phyloP scores from a whole-genome alignment of 2,797 vertebrate genomes.

The Anas georgica region DNA sequence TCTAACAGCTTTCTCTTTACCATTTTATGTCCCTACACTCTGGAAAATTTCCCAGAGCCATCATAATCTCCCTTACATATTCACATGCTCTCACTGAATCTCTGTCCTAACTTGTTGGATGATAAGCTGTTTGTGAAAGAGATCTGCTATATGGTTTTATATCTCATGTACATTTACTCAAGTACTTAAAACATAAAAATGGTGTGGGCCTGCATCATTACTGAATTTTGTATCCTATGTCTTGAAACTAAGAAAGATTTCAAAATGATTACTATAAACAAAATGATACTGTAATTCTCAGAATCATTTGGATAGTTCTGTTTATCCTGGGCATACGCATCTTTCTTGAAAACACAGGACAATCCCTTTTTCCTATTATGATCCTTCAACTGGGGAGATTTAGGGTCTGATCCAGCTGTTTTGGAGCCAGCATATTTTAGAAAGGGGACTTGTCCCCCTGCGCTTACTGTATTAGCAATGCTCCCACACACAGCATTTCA shows the following conservation, averaged over 20 bases:
- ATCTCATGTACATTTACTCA: neutral
- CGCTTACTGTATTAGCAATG: neutral
- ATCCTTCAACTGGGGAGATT: neutral
- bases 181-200: neutral
- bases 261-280: neutral
- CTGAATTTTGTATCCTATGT: neutral
- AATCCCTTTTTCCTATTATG: neutral
- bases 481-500: neutral
- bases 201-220: neutral
- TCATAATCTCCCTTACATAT: neutral
- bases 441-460: neutral
- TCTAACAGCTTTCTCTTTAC: neutral
- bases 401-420: neutral
- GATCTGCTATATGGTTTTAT: neutral
- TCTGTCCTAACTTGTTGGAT: neutral
- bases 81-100: neutral
- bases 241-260: neutral
- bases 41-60: neutral
- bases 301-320: neutral
- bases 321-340: neutral
- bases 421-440: neutral
- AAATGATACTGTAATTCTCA: neutral
- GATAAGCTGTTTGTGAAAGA: neutral
- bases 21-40: neutral
- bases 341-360: neutral